Percentiles rank a stretch among this genome's conserved stretches.
Conservation (phyloP, 2,113 vertebrate species). For the Actinemys pallida region DNA sequence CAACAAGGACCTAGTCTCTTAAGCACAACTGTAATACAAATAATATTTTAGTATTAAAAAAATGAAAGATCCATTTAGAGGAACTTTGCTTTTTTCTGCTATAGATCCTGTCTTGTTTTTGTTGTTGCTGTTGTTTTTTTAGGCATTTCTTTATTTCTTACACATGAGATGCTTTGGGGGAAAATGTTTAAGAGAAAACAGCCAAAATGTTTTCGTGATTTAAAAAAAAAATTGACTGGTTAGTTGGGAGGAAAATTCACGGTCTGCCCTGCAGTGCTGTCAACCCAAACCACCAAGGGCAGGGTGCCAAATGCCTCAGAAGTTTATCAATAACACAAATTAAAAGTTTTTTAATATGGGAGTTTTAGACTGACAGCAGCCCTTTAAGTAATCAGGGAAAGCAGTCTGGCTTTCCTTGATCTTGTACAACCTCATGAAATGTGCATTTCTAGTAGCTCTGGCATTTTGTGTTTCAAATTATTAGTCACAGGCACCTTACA, state of each 20-base stretch:
- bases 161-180: background rate
- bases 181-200: background rate
- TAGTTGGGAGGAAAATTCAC: background rate
- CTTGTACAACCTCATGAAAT: background rate
- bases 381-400: background rate
- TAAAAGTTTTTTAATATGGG: fast-evolving
- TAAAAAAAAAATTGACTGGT: background rate
- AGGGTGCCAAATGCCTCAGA: no score
- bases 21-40: background rate
- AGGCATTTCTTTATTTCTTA: background rate
- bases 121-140: background rate
- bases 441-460: background rate
- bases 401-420: background rate
- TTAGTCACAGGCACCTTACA: background rate
- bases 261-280: background rate
- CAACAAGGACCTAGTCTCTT: background rate
- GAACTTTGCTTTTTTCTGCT: fast-evolving
- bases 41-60: background rate
- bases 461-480: background rate
- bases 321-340: background rate
- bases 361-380: background rate
- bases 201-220: background rate
- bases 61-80: background rate
- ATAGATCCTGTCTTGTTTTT: fast-evolving
- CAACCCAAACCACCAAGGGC: background rate